Percentiles rank a stretch among this genome's conserved stretches.
These are phyloP conservation scores for Brachylomia viminalis DNA, from an alignment of 2,888 invertebrate genomes.

Conservation along the genomic window DNA sequence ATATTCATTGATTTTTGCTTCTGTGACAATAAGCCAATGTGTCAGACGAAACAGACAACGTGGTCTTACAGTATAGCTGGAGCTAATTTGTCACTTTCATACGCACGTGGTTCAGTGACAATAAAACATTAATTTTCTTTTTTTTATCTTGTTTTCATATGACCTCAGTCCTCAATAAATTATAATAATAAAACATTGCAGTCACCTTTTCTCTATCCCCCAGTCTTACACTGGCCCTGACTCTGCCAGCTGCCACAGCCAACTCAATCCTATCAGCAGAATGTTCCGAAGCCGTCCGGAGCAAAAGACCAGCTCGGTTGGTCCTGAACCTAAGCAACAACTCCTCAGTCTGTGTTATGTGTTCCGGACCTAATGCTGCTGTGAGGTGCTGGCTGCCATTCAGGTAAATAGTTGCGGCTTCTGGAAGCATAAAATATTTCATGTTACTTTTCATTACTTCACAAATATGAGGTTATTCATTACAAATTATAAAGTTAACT, in stretches of 20 bases:
- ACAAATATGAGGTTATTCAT: no score
- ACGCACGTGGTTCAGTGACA: background rate
- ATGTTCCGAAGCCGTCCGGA: slow-evolving; percentile 95
- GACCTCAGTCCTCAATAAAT: background rate
- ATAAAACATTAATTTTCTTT: background rate
- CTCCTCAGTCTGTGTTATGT: slow-evolving; percentile 97
- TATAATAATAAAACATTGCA: background rate
- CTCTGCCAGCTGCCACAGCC: slow-evolving; percentile 95
- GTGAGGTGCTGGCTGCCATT: slow-evolving; percentile 97
- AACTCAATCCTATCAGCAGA: slow-evolving; percentile 96
- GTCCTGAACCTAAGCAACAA: slow-evolving; percentile 96
- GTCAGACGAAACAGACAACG: background rate
- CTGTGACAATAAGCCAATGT: background rate
- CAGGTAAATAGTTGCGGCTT: slow-evolving; percentile 96
- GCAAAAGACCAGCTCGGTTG: slow-evolving; percentile 93
- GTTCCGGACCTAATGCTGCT: slow-evolving; percentile 93
- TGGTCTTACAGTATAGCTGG: background rate
- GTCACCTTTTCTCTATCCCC: slow-evolving; percentile 95
- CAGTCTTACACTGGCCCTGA: slow-evolving; percentile 95
- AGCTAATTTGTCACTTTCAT: background rate
- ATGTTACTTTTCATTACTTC: no score
- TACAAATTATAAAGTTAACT: no score
- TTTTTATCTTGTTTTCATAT: background rate
- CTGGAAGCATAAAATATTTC: slow-evolving; percentile 85
- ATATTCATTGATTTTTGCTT: background rate